Conservation (phyloP, 2,797 vertebrate genomes). For the Salmo trutta region DNA sequence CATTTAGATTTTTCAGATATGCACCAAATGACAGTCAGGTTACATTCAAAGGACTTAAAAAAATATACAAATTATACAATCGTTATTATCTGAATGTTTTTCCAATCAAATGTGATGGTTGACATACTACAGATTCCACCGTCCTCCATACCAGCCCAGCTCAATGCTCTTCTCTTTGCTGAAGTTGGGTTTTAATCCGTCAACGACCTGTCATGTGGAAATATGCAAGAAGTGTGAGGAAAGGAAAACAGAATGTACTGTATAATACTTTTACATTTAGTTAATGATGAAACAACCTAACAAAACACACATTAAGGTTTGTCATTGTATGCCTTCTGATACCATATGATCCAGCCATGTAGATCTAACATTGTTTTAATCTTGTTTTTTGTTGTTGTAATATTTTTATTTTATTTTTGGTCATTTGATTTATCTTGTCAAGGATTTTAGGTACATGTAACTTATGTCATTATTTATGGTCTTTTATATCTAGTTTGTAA, state of each 20-base stretch:
- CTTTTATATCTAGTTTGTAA: conserved; percentile 99
- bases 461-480: conserved; percentile 99
- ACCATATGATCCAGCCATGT: conserved; percentile 84
- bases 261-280: conserved; percentile 89
- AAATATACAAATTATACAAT: conserved; percentile 48
- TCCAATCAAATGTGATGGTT: conserved; percentile 65
- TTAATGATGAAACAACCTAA: conserved; percentile 75
- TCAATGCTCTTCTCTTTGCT: conserved; percentile 75
- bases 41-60: conserved; percentile 48
- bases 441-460: conserved; percentile 97
- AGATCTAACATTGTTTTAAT: conserved; percentile 85
- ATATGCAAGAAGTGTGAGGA: conserved; percentile 89
- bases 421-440: conserved; percentile 72
- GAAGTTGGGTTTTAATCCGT: conserved; percentile 73
- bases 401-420: conserved; percentile 75
- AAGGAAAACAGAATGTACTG: conserved; percentile 87
- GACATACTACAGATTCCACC: conserved; percentile 75
- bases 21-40: conserved; percentile 59
- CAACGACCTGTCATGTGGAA: conserved; percentile 83
- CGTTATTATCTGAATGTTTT: conserved; percentile 62
- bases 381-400: conserved; percentile 79
- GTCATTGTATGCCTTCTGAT: conserved; percentile 80
- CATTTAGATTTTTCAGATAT: conserved; percentile 38
- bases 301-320: conserved; percentile 76
- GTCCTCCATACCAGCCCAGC: conserved; percentile 81